These are phyloP conservation scores for Cryptus viduatorius DNA, from an alignment of 2,888 invertebrate species.

Conservation along the genomic window DNA sequence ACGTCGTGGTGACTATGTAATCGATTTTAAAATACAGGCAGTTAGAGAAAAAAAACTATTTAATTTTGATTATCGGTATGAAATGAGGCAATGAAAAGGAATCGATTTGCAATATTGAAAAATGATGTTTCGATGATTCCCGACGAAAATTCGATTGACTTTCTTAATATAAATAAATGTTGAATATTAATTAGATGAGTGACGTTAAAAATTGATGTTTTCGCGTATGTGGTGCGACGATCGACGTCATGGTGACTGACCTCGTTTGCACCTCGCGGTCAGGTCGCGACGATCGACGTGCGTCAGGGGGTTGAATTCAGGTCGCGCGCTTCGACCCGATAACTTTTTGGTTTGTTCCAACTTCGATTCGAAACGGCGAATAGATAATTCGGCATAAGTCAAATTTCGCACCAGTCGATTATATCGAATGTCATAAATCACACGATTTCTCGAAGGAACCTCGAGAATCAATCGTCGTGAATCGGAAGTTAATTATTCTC, in stretches of 20 bases:
- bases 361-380: background rate
- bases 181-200: background rate
- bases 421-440: background rate
- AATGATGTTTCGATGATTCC: no score
- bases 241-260: slow-evolving; percentile 68
- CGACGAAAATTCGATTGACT: no score
- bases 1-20: no score
- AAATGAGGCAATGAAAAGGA: no score
- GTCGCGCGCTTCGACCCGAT: slow-evolving; percentile 61
- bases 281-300: slow-evolving; percentile 68
- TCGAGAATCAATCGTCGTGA: slow-evolving; percentile 7
- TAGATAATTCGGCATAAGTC: background rate
- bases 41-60: no score
- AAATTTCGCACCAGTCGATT: background rate
- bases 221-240: slow-evolving; percentile 24
- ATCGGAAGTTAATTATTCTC: background rate
- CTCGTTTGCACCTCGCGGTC: slow-evolving; percentile 70
- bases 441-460: background rate
- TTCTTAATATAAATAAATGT: background rate
- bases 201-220: background rate
- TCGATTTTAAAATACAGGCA: no score
- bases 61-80: no score
- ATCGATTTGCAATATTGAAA: no score
- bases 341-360: slow-evolving; percentile 30
- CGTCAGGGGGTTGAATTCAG: slow-evolving; percentile 65